These are phyloP conservation scores for Cepaea nemoralis DNA, from an alignment of 1,140 invertebrate species.

Conservation along the genomic window DNA sequence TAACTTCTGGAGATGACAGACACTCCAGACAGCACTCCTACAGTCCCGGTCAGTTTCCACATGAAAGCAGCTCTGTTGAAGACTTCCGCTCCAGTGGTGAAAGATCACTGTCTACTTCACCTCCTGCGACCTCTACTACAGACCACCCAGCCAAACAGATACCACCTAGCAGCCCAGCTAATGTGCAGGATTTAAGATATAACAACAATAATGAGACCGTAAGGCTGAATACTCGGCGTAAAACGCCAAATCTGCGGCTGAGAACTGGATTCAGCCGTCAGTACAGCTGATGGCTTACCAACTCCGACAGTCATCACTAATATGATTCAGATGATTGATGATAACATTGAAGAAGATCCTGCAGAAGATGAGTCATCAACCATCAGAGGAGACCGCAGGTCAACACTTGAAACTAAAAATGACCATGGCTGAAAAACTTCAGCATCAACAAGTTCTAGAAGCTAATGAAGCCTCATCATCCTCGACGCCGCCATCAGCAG, in stretches of 20 bases:
- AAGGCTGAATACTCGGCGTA: slow-evolving; percentile 32
- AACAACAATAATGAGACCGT: slow-evolving; percentile 19
- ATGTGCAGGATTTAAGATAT: not conserved
- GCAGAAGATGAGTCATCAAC: slow-evolving; percentile 49
- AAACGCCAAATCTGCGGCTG: slow-evolving; percentile 38
- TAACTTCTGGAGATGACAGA: slow-evolving; percentile 1
- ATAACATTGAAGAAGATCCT: slow-evolving; percentile 55
- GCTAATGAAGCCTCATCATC: slow-evolving; percentile 45
- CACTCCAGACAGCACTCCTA: slow-evolving; percentile 3
- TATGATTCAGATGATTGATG: slow-evolving; percentile 65
- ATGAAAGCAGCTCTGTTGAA: slow-evolving; percentile 27
- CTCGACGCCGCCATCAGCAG: slow-evolving; percentile 44
- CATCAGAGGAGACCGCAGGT: slow-evolving; percentile 24
- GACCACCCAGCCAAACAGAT: not conserved
- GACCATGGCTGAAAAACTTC: slow-evolving; percentile 43
- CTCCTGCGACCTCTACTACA: not conserved
- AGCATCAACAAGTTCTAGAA: slow-evolving; percentile 46
- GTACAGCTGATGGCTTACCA: slow-evolving; percentile 65
- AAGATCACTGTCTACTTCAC: slow-evolving; percentile 25
- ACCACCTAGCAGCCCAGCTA: not conserved
- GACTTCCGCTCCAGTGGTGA: slow-evolving; percentile 21
- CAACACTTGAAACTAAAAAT: slow-evolving; percentile 52
- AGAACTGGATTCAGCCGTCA: slow-evolving; percentile 64
- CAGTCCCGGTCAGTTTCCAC: slow-evolving; percentile 17
- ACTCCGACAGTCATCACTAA: slow-evolving; percentile 66